Conservation (phyloP, 2,113 vertebrate species). For the Thinocorus orbignyianus region DNA sequence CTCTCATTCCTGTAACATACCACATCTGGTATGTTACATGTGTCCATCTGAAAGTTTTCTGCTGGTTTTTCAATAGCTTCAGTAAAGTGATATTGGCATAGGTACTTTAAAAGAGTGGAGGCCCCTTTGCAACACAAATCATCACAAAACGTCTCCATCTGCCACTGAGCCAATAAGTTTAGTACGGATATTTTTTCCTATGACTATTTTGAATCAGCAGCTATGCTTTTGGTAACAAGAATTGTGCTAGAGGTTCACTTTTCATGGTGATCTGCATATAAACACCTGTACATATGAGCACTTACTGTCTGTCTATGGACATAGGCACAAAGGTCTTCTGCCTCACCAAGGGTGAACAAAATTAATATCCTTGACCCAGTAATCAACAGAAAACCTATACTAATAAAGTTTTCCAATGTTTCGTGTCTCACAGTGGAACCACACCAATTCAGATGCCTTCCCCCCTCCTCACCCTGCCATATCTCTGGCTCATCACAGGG, state of each 20-base stretch:
- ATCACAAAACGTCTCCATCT: background rate
- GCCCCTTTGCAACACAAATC: background rate
- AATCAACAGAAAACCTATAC: background rate
- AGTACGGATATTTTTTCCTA: background rate
- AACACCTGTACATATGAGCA: accelerated
- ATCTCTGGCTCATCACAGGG: background rate
- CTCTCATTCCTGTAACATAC: background rate
- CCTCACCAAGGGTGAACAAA: background rate
- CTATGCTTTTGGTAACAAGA: background rate
- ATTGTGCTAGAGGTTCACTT: background rate
- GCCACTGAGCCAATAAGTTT: background rate
- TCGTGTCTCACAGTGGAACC: background rate
- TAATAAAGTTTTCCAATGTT: background rate
- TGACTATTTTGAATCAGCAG: background rate
- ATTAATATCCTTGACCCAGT: background rate
- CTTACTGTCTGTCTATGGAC: background rate
- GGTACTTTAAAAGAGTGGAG: background rate
- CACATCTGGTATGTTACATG: background rate
- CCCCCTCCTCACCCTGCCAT: accelerated
- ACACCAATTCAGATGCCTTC: background rate
- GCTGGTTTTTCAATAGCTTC: background rate
- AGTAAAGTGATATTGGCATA: background rate
- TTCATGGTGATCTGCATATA: background rate
- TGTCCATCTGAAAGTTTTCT: background rate
- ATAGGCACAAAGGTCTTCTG: background rate